These are phyloP conservation scores for Polia nebulosa DNA, from an alignment of 2,888 invertebrate genomes.

Conservation along the genomic window DNA sequence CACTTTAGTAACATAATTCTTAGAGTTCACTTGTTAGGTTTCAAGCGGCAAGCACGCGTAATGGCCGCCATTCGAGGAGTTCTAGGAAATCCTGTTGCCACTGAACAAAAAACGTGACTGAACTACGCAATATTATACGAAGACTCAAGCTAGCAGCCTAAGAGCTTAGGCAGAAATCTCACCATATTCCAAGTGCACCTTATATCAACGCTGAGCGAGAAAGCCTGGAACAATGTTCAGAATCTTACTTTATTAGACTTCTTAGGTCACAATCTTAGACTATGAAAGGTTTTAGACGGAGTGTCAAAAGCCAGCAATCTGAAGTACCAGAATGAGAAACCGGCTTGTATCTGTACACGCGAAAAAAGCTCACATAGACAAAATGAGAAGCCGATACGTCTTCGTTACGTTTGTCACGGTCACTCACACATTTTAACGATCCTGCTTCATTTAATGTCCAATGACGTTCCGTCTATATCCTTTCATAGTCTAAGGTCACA, in stretches of 20 bases:
- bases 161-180: slow-evolving; percentile 2
- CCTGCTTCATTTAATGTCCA: too few species aligned
- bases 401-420: too few species aligned
- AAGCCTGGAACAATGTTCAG: not conserved
- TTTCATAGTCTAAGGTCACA: too few species aligned
- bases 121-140: not conserved
- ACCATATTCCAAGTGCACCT: not conserved
- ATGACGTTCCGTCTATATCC: too few species aligned
- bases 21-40: not conserved
- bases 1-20: not conserved
- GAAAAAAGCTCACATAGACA: too few species aligned
- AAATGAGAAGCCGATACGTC: too few species aligned
- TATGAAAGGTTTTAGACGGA: too few species aligned
- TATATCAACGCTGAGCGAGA: not conserved
- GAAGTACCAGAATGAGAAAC: too few species aligned
- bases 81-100: slow-evolving; percentile 5
- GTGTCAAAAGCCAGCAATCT: too few species aligned
- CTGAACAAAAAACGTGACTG: slow-evolving; percentile 17
- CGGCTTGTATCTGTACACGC: too few species aligned
- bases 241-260: not conserved
- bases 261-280: not conserved
- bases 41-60: not conserved
- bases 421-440: too few species aligned
- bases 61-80: not conserved
- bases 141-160: not conserved